Percentiles rank a stretch among this genome's conserved stretches.
These are phyloP conservation scores for Tor tambroides DNA, from an alignment of 2,113 vertebrate genomes.

Conservation along the genomic window DNA sequence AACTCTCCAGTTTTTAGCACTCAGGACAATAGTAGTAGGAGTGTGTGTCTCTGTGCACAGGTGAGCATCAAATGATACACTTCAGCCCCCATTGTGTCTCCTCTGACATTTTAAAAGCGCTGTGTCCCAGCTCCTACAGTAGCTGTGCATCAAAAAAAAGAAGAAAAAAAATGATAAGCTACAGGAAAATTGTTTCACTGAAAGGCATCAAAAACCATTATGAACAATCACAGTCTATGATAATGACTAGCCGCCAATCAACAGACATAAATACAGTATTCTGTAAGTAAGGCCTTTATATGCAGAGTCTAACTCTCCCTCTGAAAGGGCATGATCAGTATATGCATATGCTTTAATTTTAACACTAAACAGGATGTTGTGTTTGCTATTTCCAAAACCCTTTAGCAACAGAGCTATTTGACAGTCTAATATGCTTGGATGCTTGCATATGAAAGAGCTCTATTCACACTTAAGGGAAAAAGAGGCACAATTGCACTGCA, in stretches of 20 bases:
- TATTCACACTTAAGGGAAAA: constrained; percentile 33
- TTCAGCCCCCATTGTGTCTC: background rate
- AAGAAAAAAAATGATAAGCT: background rate
- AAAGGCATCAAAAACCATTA: constrained; percentile 1
- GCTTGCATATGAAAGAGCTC: constrained; percentile 30
- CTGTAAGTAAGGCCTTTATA: background rate
- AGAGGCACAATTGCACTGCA: constrained; percentile 21
- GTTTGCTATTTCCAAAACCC: background rate
- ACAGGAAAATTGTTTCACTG: background rate
- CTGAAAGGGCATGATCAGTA: background rate
- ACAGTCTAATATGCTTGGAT: constrained; percentile 28
- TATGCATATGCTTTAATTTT: constrained; percentile 14
- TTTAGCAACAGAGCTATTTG: constrained; percentile 13
- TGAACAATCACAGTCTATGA: constrained; percentile 12
- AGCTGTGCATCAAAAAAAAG: background rate
- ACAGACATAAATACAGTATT: background rate
- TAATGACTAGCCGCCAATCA: constrained; percentile 6
- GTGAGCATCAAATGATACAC: background rate
- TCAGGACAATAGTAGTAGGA: constrained; percentile 58
- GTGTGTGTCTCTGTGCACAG: constrained; percentile 21
- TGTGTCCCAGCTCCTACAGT: background rate
- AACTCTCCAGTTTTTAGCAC: constrained; percentile 45
- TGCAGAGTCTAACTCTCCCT: background rate
- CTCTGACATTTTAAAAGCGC: background rate
- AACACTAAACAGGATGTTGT: background rate